Conservation (phyloP, 2,888 invertebrate species). For the Heliconius ethilla region DNA sequence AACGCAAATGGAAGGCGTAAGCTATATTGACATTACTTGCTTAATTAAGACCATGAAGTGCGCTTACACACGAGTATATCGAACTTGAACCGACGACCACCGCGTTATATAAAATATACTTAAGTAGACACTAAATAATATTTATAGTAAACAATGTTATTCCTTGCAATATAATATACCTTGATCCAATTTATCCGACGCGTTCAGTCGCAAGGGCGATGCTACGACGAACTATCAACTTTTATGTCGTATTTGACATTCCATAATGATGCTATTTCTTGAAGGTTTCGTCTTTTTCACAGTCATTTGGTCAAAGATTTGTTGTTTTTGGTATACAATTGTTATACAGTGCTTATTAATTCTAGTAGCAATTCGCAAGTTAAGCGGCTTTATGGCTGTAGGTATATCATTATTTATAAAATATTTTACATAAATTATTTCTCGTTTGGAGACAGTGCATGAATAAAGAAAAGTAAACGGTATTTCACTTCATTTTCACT, state of each 20-base stretch:
- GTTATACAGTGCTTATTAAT: neutral
- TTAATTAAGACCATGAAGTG: neutral
- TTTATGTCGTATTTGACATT: slow-evolving; percentile 21
- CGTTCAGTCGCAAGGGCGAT: neutral
- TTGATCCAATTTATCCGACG: slow-evolving; percentile 25
- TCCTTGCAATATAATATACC: neutral
- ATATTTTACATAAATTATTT: too few relatives aligned
- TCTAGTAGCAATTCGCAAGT: too few relatives aligned
- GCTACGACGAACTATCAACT: slow-evolving; percentile 14
- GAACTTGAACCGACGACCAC: neutral
- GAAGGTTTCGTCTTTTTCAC: slow-evolving; percentile 5
- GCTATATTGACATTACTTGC: too few relatives aligned
- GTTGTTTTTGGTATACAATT: neutral
- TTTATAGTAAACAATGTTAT: neutral
- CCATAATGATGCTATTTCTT: slow-evolving; percentile 10
- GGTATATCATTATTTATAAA: too few relatives aligned
- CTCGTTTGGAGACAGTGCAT: too few relatives aligned
- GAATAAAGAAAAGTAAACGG: too few relatives aligned
- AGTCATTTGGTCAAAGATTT: neutral
- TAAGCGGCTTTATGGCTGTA: too few relatives aligned
- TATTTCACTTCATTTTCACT: too few relatives aligned
- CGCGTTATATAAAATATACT: neutral
- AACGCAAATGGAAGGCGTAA: too few relatives aligned
- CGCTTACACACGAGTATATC: neutral
- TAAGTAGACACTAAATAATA: neutral